These are phyloP conservation scores for Stenoptilia bipunctidactyla DNA, from an alignment of 2,888 invertebrate genomes.

Conservation along the genomic window DNA sequence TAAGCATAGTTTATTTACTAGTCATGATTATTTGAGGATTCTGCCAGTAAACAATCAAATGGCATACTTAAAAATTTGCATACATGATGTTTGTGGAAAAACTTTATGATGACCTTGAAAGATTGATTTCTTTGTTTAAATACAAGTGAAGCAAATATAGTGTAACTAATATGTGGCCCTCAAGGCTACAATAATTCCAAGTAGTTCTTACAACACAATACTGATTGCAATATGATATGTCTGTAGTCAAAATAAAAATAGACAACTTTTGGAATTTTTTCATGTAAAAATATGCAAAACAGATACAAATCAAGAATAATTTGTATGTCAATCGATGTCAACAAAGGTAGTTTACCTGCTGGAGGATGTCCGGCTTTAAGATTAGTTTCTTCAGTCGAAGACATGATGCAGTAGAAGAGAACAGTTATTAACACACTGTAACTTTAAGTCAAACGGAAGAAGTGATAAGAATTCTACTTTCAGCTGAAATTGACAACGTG, in stretches of 20 bases:
- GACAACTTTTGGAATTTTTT: too few relatives aligned
- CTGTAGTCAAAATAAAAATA: too few relatives aligned
- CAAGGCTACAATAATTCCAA: too few relatives aligned
- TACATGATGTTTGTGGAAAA: too few relatives aligned
- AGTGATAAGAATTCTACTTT: constrained; percentile 28
- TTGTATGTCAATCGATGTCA: neutral
- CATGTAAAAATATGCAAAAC: too few relatives aligned
- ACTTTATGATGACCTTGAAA: constrained; percentile 6
- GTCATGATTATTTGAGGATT: too few relatives aligned
- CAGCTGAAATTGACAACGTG: constrained; percentile 39
- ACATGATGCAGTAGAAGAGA: constrained; percentile 30
- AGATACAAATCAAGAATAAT: neutral
- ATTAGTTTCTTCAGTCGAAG: constrained; percentile 73
- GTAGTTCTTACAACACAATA: too few relatives aligned
- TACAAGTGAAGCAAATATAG: constrained; percentile 1
- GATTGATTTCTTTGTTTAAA: constrained; percentile 12
- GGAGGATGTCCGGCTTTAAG: constrained; percentile 91
- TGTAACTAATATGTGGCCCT: too few relatives aligned
- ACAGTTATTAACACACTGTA: constrained; percentile 10
- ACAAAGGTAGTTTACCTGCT: constrained; percentile 76
- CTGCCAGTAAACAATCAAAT: too few relatives aligned
- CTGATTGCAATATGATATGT: too few relatives aligned
- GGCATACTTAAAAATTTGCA: too few relatives aligned
- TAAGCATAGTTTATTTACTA: too few relatives aligned
- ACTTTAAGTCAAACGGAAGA: constrained; percentile 10